These are phyloP conservation scores for Peromyscus eremicus DNA, from an alignment of 2,797 vertebrate genomes.

Conservation along the genomic window DNA sequence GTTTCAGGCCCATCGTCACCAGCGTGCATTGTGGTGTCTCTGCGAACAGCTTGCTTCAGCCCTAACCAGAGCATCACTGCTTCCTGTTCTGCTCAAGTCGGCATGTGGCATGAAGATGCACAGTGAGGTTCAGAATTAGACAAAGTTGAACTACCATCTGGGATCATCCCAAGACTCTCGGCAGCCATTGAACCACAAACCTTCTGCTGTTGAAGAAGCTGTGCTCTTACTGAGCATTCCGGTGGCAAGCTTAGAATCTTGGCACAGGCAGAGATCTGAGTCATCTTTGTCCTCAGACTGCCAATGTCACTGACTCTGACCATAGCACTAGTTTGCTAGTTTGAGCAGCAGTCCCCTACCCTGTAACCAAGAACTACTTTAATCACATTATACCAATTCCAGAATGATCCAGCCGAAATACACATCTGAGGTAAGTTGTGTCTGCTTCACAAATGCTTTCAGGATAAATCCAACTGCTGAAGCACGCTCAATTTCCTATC, in stretches of 20 bases:
- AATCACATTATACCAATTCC: not conserved
- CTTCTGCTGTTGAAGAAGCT: not conserved
- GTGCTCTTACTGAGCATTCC: not conserved
- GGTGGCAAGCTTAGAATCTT: not conserved
- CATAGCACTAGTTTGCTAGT: not conserved
- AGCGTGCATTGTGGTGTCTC: not conserved
- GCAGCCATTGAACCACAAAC: slow-evolving; percentile 47
- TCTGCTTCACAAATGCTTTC: not conserved
- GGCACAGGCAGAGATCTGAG: not conserved
- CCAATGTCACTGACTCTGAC: not conserved
- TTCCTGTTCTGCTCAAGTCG: slow-evolving; percentile 58
- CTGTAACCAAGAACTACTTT: not conserved
- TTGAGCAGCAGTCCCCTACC: not conserved
- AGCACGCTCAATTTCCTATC: not conserved
- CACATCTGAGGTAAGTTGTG: not conserved
- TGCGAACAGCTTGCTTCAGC: slow-evolving; percentile 34
- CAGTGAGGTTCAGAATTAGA: slow-evolving; percentile 70
- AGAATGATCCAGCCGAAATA: not conserved
- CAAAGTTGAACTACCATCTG: slow-evolving; percentile 54
- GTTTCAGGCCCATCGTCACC: slow-evolving; percentile 48
- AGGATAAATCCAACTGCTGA: not conserved
- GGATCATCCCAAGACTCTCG: slow-evolving; percentile 43
- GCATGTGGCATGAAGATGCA: slow-evolving; percentile 53
- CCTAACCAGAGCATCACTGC: not conserved
- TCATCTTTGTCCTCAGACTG: not conserved